Conservation (phyloP, 2,888 invertebrate genomes). For the Patella ulyssiponensis region DNA sequence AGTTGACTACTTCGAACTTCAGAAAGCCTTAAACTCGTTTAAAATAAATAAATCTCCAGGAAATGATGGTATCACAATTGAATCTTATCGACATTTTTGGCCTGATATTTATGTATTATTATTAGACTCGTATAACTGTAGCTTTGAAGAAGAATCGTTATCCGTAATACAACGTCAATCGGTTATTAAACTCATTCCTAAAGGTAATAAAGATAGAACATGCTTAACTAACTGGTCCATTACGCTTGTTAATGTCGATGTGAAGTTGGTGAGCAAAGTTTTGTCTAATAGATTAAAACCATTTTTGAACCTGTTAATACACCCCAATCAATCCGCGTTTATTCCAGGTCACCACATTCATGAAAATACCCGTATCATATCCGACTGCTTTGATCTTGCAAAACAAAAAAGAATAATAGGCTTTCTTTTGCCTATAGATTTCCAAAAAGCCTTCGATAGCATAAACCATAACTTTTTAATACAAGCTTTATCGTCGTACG, state of each 20-base stretch:
- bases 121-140: too few relatives aligned
- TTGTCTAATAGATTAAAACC: conserved; percentile 10
- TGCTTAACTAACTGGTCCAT: conserved; percentile 27
- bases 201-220: conserved; percentile 15
- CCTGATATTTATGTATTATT: too few relatives aligned
- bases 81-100: too few relatives aligned
- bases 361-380: not conserved
- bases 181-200: conserved; percentile 19
- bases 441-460: conserved; percentile 1
- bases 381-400: not conserved
- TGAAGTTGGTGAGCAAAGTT: not conserved
- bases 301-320: not conserved
- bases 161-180: too few relatives aligned
- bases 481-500: not conserved
- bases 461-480: not conserved
- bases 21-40: too few relatives aligned
- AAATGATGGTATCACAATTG: too few relatives aligned
- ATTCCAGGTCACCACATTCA: not conserved
- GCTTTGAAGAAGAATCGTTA: too few relatives aligned
- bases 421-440: not conserved
- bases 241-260: conserved; percentile 9
- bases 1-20: too few relatives aligned
- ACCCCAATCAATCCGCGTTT: not conserved
- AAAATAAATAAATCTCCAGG: too few relatives aligned
- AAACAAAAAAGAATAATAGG: not conserved